These are phyloP conservation scores for Phthorimaea operculella DNA, from an alignment of 1,140 invertebrate species.

Conservation along the genomic window DNA sequence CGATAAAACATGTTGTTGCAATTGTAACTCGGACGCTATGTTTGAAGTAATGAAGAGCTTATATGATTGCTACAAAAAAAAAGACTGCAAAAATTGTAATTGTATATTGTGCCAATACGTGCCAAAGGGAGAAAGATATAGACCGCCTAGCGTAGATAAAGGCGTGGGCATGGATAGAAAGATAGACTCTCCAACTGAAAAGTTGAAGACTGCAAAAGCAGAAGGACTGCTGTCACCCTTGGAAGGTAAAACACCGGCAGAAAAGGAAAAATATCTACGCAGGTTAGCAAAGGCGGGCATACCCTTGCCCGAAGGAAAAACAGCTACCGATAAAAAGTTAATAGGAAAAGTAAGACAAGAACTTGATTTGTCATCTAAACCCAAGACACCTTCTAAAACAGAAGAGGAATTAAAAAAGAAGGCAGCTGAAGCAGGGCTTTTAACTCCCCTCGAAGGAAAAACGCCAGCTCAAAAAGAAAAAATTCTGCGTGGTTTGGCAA, in stretches of 20 bases:
- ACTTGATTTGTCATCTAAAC: conserved; percentile 19
- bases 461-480: conserved; percentile 26
- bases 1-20: conserved; percentile 42
- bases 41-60: conserved; percentile 53
- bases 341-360: conserved; percentile 25
- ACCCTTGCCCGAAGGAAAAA: conserved; percentile 22
- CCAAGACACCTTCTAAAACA: conserved; percentile 21
- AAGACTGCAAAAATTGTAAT: conserved; percentile 46
- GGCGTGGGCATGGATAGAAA: not conserved
- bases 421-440: conserved; percentile 24
- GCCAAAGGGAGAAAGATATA: conserved; percentile 23
- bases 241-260: conserved; percentile 18
- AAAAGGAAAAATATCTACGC: conserved; percentile 27
- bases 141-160: conserved; percentile 15
- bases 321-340: conserved; percentile 26
- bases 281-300: conserved; percentile 18
- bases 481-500: conserved; percentile 19
- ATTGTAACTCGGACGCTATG: conserved; percentile 50
- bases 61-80: conserved; percentile 51
- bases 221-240: conserved; percentile 15
- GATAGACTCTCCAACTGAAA: conserved; percentile 4
- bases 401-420: conserved; percentile 16
- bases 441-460: conserved; percentile 37
- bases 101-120: conserved; percentile 44
- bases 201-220: conserved; percentile 18